Conservation (phyloP, 2,113 vertebrate species). For the Tragulus kanchil region DNA sequence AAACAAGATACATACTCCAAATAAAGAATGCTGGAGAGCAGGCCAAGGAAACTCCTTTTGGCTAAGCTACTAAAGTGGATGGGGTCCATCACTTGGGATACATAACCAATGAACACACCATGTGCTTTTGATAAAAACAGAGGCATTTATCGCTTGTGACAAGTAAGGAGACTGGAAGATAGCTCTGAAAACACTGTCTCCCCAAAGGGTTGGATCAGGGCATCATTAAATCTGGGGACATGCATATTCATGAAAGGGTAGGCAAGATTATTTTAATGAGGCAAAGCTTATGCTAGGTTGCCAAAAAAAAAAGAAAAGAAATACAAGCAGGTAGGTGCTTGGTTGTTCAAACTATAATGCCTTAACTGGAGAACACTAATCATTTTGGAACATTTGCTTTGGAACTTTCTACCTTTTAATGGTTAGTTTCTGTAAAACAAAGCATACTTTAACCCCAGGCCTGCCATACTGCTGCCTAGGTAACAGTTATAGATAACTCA, state of each 20-base stretch:
- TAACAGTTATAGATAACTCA: background rate
- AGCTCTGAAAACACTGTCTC: background rate
- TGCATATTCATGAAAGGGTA: background rate
- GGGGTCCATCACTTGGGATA: background rate
- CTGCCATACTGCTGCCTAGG: background rate
- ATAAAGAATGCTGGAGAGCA: background rate
- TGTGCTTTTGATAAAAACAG: background rate
- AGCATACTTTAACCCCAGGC: background rate
- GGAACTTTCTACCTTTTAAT: background rate
- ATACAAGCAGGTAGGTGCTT: background rate
- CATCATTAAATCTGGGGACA: background rate
- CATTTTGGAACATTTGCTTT: background rate
- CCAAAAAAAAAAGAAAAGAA: background rate
- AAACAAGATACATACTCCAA: background rate
- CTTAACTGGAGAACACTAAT: background rate
- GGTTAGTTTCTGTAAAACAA: background rate
- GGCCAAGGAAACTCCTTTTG: background rate
- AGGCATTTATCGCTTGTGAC: background rate
- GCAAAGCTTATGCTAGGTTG: background rate
- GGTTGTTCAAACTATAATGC: background rate
- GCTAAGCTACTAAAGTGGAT: background rate
- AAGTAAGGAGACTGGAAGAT: background rate
- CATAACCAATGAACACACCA: background rate
- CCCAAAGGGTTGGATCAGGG: background rate
- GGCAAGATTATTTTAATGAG: background rate